phyloP scores from a whole-genome alignment of 2,888 invertebrate species.

The Timandra comae region DNA sequence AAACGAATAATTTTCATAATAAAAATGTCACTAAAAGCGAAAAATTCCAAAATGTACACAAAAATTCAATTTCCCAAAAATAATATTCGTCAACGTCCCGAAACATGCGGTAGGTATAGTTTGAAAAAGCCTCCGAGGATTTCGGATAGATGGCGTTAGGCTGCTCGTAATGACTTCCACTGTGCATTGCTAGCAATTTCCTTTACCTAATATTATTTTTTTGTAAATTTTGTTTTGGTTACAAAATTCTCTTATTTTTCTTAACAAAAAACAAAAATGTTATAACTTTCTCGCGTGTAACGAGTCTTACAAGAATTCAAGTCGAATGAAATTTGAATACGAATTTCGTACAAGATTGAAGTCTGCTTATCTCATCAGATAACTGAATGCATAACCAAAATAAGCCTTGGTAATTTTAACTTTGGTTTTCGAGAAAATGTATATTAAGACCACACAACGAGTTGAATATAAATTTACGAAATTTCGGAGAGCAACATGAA shows the following conservation, averaged over 20 bases:
- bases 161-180: slow-evolving; percentile 52
- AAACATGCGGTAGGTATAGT: slow-evolving; percentile 60
- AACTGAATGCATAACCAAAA: slow-evolving; percentile 25
- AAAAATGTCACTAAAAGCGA: slow-evolving; percentile 7
- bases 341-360: slow-evolving; percentile 26
- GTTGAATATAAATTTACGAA: slow-evolving; percentile 2
- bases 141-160: slow-evolving; percentile 74
- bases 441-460: slow-evolving; percentile 14
- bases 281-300: slow-evolving; percentile 10
- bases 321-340: slow-evolving; percentile 43
- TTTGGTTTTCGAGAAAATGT: slow-evolving; percentile 11
- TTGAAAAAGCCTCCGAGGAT: slow-evolving; percentile 70
- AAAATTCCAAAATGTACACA: slow-evolving; percentile 7
- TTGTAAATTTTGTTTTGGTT: too few species aligned
- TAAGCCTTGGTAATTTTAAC: slow-evolving; percentile 12
- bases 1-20: background rate
- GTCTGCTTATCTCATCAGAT: slow-evolving; percentile 29
- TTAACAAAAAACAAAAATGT: slow-evolving; percentile 5
- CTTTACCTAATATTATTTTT: background rate
- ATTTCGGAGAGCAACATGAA: too few species aligned
- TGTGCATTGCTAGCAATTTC: slow-evolving; percentile 28
- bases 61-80: slow-evolving; percentile 17
- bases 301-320: slow-evolving; percentile 27
- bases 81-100: slow-evolving; percentile 49
- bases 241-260: too few species aligned